Evolutionary conservation across 2,797 vertebrate genomes (phyloP).

Genomic region (Steatocranus sp.): DNA sequence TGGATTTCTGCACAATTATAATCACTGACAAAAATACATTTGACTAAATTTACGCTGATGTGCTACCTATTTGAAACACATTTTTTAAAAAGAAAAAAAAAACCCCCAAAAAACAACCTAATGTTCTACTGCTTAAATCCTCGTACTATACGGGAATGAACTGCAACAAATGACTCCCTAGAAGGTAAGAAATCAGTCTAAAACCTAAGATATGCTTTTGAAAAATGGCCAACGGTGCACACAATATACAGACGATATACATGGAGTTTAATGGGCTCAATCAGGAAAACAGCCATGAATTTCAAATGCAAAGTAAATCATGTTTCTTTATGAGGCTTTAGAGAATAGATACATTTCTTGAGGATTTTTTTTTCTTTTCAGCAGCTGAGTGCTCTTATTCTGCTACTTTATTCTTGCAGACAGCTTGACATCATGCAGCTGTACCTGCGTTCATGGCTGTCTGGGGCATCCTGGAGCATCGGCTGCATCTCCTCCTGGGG

Average conservation of each 20-base stretch:
- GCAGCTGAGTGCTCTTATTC: neutral
- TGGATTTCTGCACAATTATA: neutral
- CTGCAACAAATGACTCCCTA: conserved; percentile 18
- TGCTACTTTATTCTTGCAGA: neutral
- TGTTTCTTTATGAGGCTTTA: neutral
- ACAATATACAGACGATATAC: neutral
- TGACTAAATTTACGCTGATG: neutral
- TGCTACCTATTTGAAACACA: neutral
- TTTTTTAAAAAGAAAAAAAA: too few relatives aligned
- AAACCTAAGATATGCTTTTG: conserved; percentile 1
- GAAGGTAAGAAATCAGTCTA: conserved; percentile 31
- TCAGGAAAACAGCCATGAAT: conserved; percentile 12
- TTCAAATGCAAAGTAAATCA: neutral
- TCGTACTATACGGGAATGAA: conserved; percentile 2
- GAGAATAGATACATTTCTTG: neutral
- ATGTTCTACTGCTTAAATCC: neutral
- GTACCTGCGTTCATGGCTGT: conserved; percentile 90
- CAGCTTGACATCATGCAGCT: neutral
- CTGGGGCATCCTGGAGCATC: conserved; percentile 88
- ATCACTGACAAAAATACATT: neutral
- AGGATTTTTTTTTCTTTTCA: neutral
- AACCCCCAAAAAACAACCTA: too few relatives aligned
- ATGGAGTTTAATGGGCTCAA: conserved; percentile 28
- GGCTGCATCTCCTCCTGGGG: conserved; percentile 96
- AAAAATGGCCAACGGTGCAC: neutral